Evolutionary conservation across 2,888 invertebrate species (phyloP), one percentile per base, ranked within the genome.

Genomic region (Mimachlamys varia): DNA sequence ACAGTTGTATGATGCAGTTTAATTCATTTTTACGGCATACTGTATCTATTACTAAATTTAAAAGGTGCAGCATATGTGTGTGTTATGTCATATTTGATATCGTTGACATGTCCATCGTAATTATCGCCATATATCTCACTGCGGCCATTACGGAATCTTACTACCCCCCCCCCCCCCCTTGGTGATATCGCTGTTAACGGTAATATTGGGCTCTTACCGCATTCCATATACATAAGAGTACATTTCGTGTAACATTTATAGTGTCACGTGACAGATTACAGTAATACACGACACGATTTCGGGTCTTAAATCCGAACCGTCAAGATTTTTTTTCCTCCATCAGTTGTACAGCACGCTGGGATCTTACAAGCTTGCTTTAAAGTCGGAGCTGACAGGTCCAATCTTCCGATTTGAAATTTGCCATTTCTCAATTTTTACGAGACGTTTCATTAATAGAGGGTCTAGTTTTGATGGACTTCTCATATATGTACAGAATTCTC

Each of bases 361-460:
- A 58, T 58, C 58, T n/a, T 58, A 22, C 58, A n/a, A 58, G n/a
- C 2, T 27, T 33, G 33, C 76, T 33, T 27, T 33, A 33, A 76
- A 33, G 33, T 76, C 76, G 33, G 27, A 33, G 33, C 27, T 33
- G 76, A 76, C 76, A 76, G 33, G 33, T 22, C 76, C 76, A 76
- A 76, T 76, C 0, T 27, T 27, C 76, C 12, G 76, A 12, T 76
- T 76, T 33, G 76, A 76, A 76, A 76, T 76, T 76, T 76, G 76
- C 76, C 33, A 33, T 76, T 76, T 76, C 76, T 76, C 33, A 76
- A 17, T 76, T 33, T 76, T 76, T 76, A 76, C 27, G 76, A 76
- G 76, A 76, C 76, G 33, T 76, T 76, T 76, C 33, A 76, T 76
- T 76, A 76, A 76, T 76, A 76, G 76, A 33, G 62, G 62, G 62